Base-by-base conservation (phyloP, 2,113 vertebrate species). In the Pedetes capensis region DNA sequence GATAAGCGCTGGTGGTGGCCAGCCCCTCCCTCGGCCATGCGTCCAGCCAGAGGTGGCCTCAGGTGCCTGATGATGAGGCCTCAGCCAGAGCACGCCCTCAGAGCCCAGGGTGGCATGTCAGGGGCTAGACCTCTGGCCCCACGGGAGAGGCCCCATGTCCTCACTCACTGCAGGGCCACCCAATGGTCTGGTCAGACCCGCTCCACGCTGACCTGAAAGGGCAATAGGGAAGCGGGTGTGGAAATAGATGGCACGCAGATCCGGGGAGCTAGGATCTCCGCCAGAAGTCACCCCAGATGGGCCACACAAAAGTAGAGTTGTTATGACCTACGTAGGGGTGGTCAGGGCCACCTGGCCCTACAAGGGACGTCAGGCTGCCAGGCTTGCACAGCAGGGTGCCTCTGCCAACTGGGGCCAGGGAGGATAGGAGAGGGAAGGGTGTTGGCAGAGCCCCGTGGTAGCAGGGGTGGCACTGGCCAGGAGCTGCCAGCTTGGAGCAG, bases 61-160 rank as follows among this genome's bases (percentile, higher is more conserved):
- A 13, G 13, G 37, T 37, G 64, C 42, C 75, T 81, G 14, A 1
- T n/a, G 76, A 55, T 51, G 29, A 14, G 2, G 4, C 34, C 6
- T 59, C 5, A 14, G 44, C 25, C 63, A 13, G 42, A 8, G 37
- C 14, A 1, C 29, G 23, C 8, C 7, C 69, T 92, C 44, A 29
- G 84, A 79, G 49, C 63, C 16, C 1, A 23, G 55, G 57, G 27
- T 11, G 10, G 6, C 44, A 22, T 47, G 20, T 74, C 47, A n/a
- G 59, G 55, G 11, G 37, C 61, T 83, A 42, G 51, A 6, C 0
- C 4, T 59, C 51, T 37, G 39, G 87, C 20, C 64, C 23, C 6
- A 5, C 4, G 27, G 47, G 57, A 18, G 49, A 39, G n/a, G 53
- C 23, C 25, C 9, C 39, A 6, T 0, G 0, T 17, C 37, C 53